A percentile compares a stretch with the other conserved stretches of the same genome.
These are phyloP conservation scores for Notiomystis cincta DNA, from an alignment of 2,113 vertebrate genomes.

Conservation along the genomic window DNA sequence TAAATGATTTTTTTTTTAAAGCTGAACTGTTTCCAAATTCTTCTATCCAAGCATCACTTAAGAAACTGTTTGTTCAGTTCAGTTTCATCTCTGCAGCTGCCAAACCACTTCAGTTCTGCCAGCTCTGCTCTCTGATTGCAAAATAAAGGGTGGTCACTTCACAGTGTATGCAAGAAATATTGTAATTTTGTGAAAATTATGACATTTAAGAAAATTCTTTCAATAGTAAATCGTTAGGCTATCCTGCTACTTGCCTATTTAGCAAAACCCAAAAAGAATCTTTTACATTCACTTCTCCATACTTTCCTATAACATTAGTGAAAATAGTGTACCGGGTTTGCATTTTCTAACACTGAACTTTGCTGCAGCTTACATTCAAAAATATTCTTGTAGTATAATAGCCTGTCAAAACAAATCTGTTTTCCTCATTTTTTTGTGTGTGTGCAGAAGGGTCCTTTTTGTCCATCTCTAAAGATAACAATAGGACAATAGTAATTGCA, in stretches of 20 bases:
- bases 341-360: conserved; percentile 66
- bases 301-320: conserved; percentile 36
- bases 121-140: conserved; percentile 77
- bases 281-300: conserved; percentile 6
- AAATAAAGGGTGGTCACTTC: conserved; percentile 82
- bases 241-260: not conserved
- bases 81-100: conserved; percentile 79
- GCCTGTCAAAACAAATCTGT: conserved; percentile 81
- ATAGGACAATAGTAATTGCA: not conserved
- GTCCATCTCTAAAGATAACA: conserved; percentile 45
- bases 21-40: conserved; percentile 79
- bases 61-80: conserved; percentile 82
- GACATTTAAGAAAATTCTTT: conserved; percentile 49
- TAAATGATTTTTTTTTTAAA: conserved; percentile 72
- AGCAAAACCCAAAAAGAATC: not conserved
- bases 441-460: conserved; percentile 48
- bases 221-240: conserved; percentile 29
- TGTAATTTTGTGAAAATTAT: conserved; percentile 65
- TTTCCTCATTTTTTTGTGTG: conserved; percentile 48
- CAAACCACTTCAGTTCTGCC: conserved; percentile 77
- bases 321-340: not conserved
- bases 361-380: conserved; percentile 73
- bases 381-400: conserved; percentile 76
- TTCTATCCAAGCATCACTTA: conserved; percentile 78
- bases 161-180: conserved; percentile 71